Evolutionary conservation across 2,113 vertebrate species (phyloP).

Genomic region (Guaruba guarouba): DNA sequence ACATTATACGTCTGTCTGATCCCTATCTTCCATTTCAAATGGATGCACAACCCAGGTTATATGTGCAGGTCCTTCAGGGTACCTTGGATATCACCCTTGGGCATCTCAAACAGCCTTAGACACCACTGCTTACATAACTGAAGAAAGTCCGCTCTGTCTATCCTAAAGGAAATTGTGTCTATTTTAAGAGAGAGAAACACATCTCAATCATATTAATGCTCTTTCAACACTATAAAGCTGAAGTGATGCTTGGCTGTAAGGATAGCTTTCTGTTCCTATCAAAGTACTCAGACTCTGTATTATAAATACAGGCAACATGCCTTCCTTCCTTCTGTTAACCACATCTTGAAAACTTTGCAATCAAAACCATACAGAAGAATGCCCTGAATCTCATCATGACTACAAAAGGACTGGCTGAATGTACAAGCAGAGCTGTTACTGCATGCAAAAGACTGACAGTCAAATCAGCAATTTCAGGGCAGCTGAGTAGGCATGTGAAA

Average conservation of each 20-base stretch:
- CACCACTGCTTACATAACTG: background rate
- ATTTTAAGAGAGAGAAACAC: background rate
- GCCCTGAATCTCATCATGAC: background rate
- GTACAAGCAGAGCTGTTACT: background rate
- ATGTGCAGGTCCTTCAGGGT: background rate
- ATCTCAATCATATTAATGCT: background rate
- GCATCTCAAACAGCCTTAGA: background rate
- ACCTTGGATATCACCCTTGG: background rate
- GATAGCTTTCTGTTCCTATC: background rate
- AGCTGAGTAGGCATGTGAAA: background rate
- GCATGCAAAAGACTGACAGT: background rate
- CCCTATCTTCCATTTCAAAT: background rate
- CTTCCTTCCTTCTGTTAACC: background rate
- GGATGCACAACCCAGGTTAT: background rate
- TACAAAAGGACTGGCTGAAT: background rate
- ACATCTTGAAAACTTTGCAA: background rate
- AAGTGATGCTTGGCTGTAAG: background rate
- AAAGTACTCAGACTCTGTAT: background rate
- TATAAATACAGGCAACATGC: background rate
- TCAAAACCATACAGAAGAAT: background rate
- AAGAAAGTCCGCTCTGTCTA: background rate
- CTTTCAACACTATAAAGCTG: background rate
- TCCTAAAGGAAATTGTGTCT: background rate
- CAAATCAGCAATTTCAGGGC: background rate
- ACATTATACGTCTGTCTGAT: background rate